Base-by-base conservation (phyloP, 2,888 invertebrate species). In the Steromphala cineraria region DNA sequence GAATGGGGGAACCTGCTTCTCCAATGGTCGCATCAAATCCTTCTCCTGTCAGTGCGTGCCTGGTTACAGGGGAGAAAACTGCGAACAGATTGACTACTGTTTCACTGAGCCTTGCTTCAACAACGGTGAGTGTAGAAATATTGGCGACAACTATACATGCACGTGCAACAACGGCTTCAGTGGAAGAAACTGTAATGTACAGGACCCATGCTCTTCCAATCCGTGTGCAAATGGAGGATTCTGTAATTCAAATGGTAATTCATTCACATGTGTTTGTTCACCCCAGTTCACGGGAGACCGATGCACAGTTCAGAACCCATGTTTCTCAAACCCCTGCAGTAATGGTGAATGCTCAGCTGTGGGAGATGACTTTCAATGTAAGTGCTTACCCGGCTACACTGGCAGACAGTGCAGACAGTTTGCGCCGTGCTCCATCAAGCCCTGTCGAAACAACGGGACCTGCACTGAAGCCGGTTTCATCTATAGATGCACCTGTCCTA, bases 381-480 rank as follows among this genome's bases (percentile, higher is more conserved):
- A 15, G 28, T 76, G 76, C 19, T n/a, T 17, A 28, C n/a, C 17
- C 31, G 76, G 76, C 4, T 76, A 53, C 36, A 31, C 53, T 0
- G 76, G 76, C 15, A 53, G 17, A 4, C 53, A 55, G 17, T 76
- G 76, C 31, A 24, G 55, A 52, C 53, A 17, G n/a, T 53, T 71
- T 15, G 52, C 56, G 19, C 53, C 53, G 13, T 79, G 79, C 24
- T 53, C 71, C 1, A 31, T 31, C 19, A 19, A 74, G 10, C 79
- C 79, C 7, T 79, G 79, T 62, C 19, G 21, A 31, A 79, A 79
- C 74, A 75, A 75, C 3, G 79, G 79, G 8, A 40, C 79, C 15
- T 79, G 79, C 28, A 53, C 31, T 36, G 71, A 36, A 31, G 55
- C 24, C 24, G 74, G 67, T 15, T 31, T 56, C 17, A 40, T 56